phyloP scores from a whole-genome alignment of 2,113 vertebrate genomes.

The Rhabdomys dilectus region DNA sequence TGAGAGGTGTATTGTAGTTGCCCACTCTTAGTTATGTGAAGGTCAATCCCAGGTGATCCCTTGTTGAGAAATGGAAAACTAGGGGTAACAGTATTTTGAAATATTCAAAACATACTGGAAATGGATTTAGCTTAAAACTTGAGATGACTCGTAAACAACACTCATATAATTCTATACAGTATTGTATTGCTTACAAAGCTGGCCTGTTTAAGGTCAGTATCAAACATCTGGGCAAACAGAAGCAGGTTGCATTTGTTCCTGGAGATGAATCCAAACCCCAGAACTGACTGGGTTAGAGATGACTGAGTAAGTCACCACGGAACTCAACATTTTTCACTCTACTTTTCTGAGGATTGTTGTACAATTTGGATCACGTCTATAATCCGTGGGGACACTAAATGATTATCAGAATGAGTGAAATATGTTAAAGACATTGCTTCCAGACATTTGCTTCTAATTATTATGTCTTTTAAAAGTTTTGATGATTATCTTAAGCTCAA shows the following conservation, averaged over 20 bases:
- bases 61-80: background rate
- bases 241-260: slow-evolving; percentile 88
- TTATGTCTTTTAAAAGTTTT: slow-evolving; percentile 84
- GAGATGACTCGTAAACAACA: background rate
- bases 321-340: slow-evolving; percentile 83
- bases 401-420: slow-evolving; percentile 79
- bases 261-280: slow-evolving; percentile 93
- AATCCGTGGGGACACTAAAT: slow-evolving; percentile 79
- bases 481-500: slow-evolving; percentile 66
- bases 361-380: slow-evolving; percentile 77
- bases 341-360: slow-evolving; percentile 80
- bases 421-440: slow-evolving; percentile 83
- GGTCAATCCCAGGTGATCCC: background rate
- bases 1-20: background rate
- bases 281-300: slow-evolving; percentile 85
- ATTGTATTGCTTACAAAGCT: background rate
- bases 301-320: slow-evolving; percentile 88
- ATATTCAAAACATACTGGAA: background rate
- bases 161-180: background rate
- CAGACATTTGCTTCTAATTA: slow-evolving; percentile 79
- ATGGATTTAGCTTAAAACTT: background rate
- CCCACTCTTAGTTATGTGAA: background rate
- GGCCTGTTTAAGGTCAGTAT: background rate
- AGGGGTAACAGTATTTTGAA: background rate
- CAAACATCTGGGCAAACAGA: background rate